phyloP scores from a whole-genome alignment of 2,797 vertebrate genomes.

The Alfaro cultratus region DNA sequence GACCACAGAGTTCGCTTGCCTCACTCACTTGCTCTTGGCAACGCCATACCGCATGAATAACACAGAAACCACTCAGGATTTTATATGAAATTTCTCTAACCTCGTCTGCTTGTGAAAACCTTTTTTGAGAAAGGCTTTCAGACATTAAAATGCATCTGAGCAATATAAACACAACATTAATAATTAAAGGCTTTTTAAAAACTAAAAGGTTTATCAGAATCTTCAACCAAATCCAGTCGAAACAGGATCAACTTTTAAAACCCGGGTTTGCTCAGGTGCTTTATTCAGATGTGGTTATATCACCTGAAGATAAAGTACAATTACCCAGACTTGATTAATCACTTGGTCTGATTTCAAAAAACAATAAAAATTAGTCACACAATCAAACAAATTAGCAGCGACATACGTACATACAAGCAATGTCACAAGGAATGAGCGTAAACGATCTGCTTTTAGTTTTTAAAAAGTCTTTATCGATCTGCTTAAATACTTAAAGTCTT shows the following conservation, averaged over 20 bases:
- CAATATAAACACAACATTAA: conserved; percentile 17
- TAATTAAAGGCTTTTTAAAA: not conserved
- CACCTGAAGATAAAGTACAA: not conserved
- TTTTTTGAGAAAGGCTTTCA: not conserved
- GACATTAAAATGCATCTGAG: not conserved
- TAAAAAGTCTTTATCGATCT: not conserved
- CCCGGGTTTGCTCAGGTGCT: no score
- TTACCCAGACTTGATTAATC: not conserved
- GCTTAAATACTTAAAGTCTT: not conserved
- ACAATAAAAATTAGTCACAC: not conserved
- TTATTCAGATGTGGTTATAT: not conserved
- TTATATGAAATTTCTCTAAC: not conserved
- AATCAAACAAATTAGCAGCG: not conserved
- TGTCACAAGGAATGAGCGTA: not conserved
- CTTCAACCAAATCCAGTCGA: not conserved
- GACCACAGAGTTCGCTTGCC: conserved; percentile 42
- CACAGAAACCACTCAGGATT: conserved; percentile 9
- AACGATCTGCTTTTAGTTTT: no score
- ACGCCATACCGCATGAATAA: conserved; percentile 29
- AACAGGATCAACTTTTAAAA: not conserved
- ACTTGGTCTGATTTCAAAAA: not conserved
- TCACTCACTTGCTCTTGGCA: conserved; percentile 18
- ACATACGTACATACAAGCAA: not conserved
- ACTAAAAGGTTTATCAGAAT: not conserved
- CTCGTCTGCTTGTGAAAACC: not conserved